Conservation (phyloP, 1,140 invertebrate genomes). For the Drosophila punjabiensis region DNA sequence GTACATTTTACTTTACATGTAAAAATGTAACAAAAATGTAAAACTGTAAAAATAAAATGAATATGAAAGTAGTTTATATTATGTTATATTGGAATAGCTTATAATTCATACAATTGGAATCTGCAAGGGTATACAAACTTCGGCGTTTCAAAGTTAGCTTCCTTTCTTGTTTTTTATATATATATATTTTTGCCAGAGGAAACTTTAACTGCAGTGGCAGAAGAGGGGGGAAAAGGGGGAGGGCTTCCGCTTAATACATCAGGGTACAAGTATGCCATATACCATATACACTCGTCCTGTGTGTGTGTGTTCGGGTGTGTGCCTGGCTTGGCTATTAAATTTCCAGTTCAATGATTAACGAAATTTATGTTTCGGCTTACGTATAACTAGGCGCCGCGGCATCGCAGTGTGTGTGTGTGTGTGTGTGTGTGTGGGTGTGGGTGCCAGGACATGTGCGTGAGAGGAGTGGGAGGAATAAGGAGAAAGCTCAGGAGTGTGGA, state of each 20-base stretch:
- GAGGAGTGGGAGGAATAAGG: neutral
- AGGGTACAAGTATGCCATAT: conserved; percentile 5
- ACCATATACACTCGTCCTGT: neutral
- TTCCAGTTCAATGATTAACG: conserved; percentile 83
- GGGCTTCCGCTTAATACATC: conserved; percentile 2
- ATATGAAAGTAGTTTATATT: too few relatives aligned
- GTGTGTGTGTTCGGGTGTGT: conserved; percentile 53
- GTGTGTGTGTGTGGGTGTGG: too few relatives aligned
- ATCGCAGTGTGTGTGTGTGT: neutral
- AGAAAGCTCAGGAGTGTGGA: neutral
- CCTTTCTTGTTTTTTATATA: too few relatives aligned
- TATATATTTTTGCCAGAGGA: conserved; percentile 43
- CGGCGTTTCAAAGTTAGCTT: too few relatives aligned
- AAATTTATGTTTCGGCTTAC: conserved; percentile 82
- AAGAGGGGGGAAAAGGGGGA: too few relatives aligned
- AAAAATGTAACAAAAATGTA: too few relatives aligned
- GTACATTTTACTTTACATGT: too few relatives aligned
- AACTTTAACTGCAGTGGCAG: conserved; percentile 70
- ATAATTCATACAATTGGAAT: too few relatives aligned
- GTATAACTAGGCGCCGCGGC: conserved; percentile 42
- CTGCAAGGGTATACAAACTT: too few relatives aligned
- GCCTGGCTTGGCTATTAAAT: conserved; percentile 80
- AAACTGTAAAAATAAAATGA: too few relatives aligned
- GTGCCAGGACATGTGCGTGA: conserved; percentile 14
- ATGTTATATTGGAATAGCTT: too few relatives aligned